Percentiles rank a stretch among this genome's conserved stretches.
Evolutionary conservation across 2,797 vertebrate species (phyloP).

Genomic region (Lerista edwardsae): DNA sequence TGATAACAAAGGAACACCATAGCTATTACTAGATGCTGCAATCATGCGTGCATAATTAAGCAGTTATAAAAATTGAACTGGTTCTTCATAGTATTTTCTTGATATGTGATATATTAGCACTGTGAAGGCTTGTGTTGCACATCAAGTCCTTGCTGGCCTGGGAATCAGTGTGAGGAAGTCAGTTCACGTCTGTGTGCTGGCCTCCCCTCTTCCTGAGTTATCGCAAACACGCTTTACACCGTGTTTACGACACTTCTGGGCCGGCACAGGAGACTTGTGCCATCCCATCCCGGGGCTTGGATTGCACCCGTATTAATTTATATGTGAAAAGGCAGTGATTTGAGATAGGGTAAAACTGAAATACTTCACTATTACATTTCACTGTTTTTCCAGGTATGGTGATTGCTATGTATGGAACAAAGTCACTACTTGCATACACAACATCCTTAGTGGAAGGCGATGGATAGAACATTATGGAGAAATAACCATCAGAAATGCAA

Average conservation of each 20-base stretch:
- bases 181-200: no score
- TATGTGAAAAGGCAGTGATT: constrained; percentile 16
- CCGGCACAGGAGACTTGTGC: no score
- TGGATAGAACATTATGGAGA: constrained; percentile 99
- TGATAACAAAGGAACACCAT: background rate
- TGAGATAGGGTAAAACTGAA: constrained; percentile 16
- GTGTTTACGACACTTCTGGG: no score
- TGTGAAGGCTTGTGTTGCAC: background rate
- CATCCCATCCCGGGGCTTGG: no score
- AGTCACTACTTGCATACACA: constrained; percentile 98
- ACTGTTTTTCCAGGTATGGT: constrained; percentile 82
- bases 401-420: constrained; percentile 99
- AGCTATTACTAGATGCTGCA: background rate
- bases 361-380: background rate
- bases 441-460: constrained; percentile 95
- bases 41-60: background rate
- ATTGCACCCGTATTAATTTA: no score
- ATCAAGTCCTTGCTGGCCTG: no score
- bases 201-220: no score
- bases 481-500: constrained; percentile 95
- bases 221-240: no score
- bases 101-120: background rate
- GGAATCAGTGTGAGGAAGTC: no score
- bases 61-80: background rate
- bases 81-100: background rate